Conservation (phyloP, 2,113 vertebrate genomes). For the Proterorhinus semilunaris region DNA sequence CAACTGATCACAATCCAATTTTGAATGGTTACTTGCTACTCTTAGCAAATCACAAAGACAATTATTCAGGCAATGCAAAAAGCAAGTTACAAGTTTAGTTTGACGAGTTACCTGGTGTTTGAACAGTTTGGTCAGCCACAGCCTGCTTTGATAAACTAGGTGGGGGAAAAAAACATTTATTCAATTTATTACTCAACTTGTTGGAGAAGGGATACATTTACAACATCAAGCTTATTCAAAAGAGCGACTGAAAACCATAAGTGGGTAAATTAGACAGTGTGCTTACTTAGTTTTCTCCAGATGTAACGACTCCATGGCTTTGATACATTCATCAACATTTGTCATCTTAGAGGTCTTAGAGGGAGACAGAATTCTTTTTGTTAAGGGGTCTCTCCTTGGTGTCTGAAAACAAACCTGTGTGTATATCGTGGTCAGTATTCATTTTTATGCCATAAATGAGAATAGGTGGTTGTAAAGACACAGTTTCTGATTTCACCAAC, state of each 20-base stretch:
- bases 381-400: constrained; percentile 87
- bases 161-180: not conserved
- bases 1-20: too few relatives aligned
- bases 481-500: not conserved
- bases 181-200: not conserved
- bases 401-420: constrained; percentile 94
- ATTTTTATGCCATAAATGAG: not conserved
- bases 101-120: constrained; percentile 50
- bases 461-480: not conserved
- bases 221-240: not conserved
- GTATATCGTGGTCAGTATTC: constrained; percentile 9
- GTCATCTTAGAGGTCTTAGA: constrained; percentile 61
- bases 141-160: constrained; percentile 46
- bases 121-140: constrained; percentile 5
- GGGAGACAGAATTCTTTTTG: constrained; percentile 84
- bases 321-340: constrained; percentile 55
- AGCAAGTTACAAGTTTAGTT: too few relatives aligned
- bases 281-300: constrained; percentile 54
- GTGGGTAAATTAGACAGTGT: not conserved
- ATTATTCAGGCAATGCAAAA: not conserved
- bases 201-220: not conserved
- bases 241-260: not conserved
- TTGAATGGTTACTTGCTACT: too few relatives aligned
- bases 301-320: constrained; percentile 43
- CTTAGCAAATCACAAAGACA: not conserved